These are phyloP conservation scores for Gymnosoma rotundatum DNA, from an alignment of 2,888 invertebrate genomes.

Conservation along the genomic window DNA sequence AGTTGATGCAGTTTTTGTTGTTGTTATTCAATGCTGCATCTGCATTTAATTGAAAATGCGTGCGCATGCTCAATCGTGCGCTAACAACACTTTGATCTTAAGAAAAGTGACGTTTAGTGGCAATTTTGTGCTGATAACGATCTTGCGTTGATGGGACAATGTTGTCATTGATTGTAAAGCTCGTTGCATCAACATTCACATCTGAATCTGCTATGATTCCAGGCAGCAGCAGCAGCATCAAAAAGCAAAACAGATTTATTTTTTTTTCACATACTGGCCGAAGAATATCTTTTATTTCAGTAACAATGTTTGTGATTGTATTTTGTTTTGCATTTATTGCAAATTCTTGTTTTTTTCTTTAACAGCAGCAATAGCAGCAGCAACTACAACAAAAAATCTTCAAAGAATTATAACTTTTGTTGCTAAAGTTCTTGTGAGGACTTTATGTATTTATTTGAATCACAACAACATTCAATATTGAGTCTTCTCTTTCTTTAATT, in stretches of 20 bases:
- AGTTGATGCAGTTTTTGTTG: slow-evolving; percentile 45
- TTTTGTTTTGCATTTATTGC: slow-evolving; percentile 60
- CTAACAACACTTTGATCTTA: slow-evolving; percentile 81
- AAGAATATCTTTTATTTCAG: slow-evolving; percentile 25
- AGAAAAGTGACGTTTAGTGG: slow-evolving; percentile 81
- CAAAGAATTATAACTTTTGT: slow-evolving; percentile 65
- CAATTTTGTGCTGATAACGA: slow-evolving; percentile 80
- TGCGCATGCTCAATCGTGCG: slow-evolving; percentile 77
- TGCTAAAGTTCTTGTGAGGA: slow-evolving; percentile 67
- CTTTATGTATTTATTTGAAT: slow-evolving; percentile 50
- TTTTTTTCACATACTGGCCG: slow-evolving; percentile 42
- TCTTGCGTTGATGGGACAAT: slow-evolving; percentile 80
- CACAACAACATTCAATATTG: slow-evolving; percentile 28
- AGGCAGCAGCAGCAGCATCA: slow-evolving; percentile 22
- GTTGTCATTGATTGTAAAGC: slow-evolving; percentile 80
- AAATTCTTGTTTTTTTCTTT: slow-evolving; percentile 55
- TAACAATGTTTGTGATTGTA: slow-evolving; percentile 57
- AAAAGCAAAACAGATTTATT: slow-evolving; percentile 49
- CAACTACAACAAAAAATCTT: slow-evolving; percentile 8
- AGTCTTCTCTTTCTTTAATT: slow-evolving; percentile 10
- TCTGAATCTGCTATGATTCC: slow-evolving; percentile 38
- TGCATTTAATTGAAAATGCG: slow-evolving; percentile 73
- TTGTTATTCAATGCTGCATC: slow-evolving; percentile 61
- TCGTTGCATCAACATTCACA: slow-evolving; percentile 70
- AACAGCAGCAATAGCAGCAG: slow-evolving; percentile 1